These are phyloP conservation scores for Numida meleagris DNA, from an alignment of 2,113 vertebrate species.

Conservation along the genomic window DNA sequence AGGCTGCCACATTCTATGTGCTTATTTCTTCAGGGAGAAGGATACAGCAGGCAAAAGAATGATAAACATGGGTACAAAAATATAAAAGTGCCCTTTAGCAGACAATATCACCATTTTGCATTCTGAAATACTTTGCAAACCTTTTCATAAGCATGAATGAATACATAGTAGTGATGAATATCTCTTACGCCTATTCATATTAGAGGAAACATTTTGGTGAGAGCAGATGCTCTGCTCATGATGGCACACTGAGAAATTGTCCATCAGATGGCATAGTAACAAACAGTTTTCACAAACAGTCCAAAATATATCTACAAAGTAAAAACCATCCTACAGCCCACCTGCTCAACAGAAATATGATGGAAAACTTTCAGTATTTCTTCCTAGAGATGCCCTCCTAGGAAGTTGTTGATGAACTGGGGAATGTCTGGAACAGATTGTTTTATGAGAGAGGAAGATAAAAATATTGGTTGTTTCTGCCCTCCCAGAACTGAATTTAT, in stretches of 20 bases:
- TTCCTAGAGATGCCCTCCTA: neutral
- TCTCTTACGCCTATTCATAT: neutral
- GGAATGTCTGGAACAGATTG: constrained; percentile 12
- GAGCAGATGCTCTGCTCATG: constrained; percentile 44
- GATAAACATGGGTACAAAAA: neutral
- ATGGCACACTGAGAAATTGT: constrained; percentile 36
- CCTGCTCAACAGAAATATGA: constrained; percentile 22
- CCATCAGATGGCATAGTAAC: constrained; percentile 48
- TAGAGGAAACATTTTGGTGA: neutral
- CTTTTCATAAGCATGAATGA: constrained; percentile 4
- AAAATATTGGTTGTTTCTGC: constrained; percentile 19
- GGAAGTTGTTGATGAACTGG: constrained; percentile 11
- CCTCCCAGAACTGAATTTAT: constrained; percentile 12
- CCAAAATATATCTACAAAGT: constrained; percentile 43
- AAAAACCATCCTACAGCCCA: constrained; percentile 24
- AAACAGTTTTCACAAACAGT: constrained; percentile 51
- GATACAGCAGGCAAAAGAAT: neutral
- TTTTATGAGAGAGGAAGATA: constrained; percentile 11
- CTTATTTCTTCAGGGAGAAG: neutral
- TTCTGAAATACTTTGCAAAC: neutral
- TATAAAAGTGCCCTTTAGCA: neutral
- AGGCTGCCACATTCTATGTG: neutral
- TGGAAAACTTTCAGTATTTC: constrained; percentile 11
- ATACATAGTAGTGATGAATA: neutral
- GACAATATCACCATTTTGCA: neutral